Evolutionary conservation across 2,797 vertebrate species (phyloP), one percentile per base, ranked within the genome.

Genomic region (Liasis olivaceus): DNA sequence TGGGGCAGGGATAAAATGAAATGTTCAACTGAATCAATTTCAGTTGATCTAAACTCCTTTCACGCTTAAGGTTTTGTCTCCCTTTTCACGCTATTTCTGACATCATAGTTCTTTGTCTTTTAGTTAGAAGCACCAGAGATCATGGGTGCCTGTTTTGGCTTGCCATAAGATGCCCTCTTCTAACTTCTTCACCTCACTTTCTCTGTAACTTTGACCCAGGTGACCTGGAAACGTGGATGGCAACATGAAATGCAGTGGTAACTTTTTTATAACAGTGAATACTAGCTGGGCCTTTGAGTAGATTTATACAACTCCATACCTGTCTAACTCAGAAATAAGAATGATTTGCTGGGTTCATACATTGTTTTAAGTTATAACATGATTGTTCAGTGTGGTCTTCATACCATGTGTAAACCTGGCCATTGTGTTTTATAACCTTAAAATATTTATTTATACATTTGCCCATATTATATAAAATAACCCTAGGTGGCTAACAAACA

Each of bases 1-100:
- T 96, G 92, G 89, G 95, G 96, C 92, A 96, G 94, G 94, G 96
- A 96, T 90, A 97, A 97, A 97, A 97, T 95, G 97, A 97, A 97
- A 97, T 93, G 95, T 96, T 96, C 72, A 91, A 93, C 95, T 96
- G 96, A 97, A 96, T 97, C 94, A 95, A 96, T 95, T 97, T 95
- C 90, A 92, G 91, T 92, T 95, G 94, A 97, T 97, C 94, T 94
- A 92, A 97, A 96, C 94, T 93, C 93, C 92, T 95, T 96, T 96
- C 64, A 92, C 96, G 94, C 95, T 96, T 84, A 89, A 89, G 64
- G 72, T 12, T 47, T 81, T 42, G 92, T 81, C 91, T 94, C 94
- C 90, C 91, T 94, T 95, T 94, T 90, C 88, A 93, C 90, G 94
- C 92, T n/a, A 54, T 59, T 93, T 97, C 93, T 89, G 95, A 93